Percentiles rank a stretch among this genome's conserved stretches.
Evolutionary conservation across 1,140 invertebrate species (phyloP).

Genomic region (Choristoneura fumiferana): DNA sequence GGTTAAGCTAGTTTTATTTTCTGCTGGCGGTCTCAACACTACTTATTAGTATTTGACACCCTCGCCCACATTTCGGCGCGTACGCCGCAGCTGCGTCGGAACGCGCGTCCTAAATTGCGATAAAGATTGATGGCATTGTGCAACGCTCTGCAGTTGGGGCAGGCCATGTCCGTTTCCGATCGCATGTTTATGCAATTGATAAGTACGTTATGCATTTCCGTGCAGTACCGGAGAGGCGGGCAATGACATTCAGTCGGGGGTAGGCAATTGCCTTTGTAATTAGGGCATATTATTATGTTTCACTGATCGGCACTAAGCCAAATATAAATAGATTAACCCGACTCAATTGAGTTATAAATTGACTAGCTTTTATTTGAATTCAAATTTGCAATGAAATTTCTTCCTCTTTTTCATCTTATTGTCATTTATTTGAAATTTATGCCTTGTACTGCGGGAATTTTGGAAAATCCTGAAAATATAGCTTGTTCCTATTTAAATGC

Average conservation of each 20-base stretch:
- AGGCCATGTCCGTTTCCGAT: constrained; percentile 68
- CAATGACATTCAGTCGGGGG: background rate
- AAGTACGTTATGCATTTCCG: constrained; percentile 17
- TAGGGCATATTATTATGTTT: too few species aligned
- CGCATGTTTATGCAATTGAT: constrained; percentile 54
- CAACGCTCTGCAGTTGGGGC: constrained; percentile 46
- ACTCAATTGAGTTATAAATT: too few species aligned
- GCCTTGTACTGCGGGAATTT: too few species aligned
- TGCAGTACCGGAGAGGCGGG: background rate
- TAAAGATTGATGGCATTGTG: constrained; percentile 34
- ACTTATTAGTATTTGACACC: constrained; percentile 14
- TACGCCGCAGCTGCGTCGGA: constrained; percentile 2
- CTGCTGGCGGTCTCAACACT: background rate
- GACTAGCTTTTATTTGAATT: too few species aligned
- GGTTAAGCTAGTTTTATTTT: too few species aligned
- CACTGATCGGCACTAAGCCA: too few species aligned
- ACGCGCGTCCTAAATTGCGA: constrained; percentile 9
- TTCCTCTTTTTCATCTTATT: too few species aligned
- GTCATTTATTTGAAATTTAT: too few species aligned
- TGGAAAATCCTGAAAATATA: too few species aligned
- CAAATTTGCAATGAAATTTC: too few species aligned
- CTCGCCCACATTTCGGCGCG: constrained; percentile 13
- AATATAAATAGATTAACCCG: too few species aligned
- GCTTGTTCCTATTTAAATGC: too few species aligned
- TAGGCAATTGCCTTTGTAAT: background rate